These are phyloP conservation scores for Arctia plantaginis DNA, from an alignment of 2,888 invertebrate species.

Conservation along the genomic window DNA sequence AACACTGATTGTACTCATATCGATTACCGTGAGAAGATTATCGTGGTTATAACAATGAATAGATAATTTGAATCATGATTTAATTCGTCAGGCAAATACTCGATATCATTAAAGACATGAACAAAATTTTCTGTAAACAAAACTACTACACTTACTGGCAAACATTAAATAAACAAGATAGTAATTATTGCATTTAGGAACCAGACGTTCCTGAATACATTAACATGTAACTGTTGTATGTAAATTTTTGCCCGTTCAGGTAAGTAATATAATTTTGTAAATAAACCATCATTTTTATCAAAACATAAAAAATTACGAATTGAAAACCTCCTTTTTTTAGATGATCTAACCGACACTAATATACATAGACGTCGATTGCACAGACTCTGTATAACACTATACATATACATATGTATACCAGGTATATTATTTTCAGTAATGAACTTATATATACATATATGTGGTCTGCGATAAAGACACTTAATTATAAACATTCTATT, in stretches of 20 bases:
- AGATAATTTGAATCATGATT: not conserved
- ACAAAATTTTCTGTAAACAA: not conserved
- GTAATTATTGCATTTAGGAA: no score
- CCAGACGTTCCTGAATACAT: no score
- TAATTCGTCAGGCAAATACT: not conserved
- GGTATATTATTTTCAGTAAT: not conserved
- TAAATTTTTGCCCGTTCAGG: no score
- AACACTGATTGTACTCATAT: no score
- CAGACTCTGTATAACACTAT: not conserved
- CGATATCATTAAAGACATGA: not conserved
- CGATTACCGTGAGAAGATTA: no score
- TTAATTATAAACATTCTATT: no score
- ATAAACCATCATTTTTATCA: not conserved
- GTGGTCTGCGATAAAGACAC: not conserved
- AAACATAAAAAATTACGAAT: not conserved
- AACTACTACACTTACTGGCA: not conserved
- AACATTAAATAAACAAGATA: not conserved
- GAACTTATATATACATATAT: not conserved
- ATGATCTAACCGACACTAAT: not conserved
- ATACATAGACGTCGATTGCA: not conserved
- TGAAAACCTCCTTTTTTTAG: not conserved
- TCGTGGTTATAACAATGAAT: not conserved
- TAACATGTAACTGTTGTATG: no score
- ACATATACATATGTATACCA: not conserved
- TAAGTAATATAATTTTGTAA: no score